These are phyloP conservation scores for Nixonia krombeini DNA, from an alignment of 1,140 invertebrate species.

Conservation along the genomic window DNA sequence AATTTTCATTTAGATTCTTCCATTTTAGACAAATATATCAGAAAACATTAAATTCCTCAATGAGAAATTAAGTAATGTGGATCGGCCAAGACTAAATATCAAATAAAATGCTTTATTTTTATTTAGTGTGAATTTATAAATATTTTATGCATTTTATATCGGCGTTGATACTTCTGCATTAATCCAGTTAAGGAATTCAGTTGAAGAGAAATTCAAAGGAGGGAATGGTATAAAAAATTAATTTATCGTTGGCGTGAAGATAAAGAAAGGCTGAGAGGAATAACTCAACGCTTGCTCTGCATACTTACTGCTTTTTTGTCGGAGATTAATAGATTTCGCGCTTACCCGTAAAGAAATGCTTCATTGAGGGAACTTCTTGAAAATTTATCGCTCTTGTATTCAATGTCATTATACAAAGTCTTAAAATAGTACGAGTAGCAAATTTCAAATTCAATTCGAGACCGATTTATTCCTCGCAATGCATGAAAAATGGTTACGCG, in stretches of 20 bases:
- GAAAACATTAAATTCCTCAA: too few species aligned
- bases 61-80: too few species aligned
- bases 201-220: too few species aligned
- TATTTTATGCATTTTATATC: too few species aligned
- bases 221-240: slow-evolving; percentile 1
- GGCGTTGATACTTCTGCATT: too few species aligned
- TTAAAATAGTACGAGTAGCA: too few species aligned
- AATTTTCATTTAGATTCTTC: too few species aligned
- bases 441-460: background rate
- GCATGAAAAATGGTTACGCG: background rate
- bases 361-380: background rate
- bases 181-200: too few species aligned
- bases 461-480: background rate
- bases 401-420: background rate
- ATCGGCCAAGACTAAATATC: too few species aligned
- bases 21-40: too few species aligned
- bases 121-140: too few species aligned
- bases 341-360: background rate
- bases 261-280: slow-evolving; percentile 14
- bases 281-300: slow-evolving; percentile 9
- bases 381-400: slow-evolving; percentile 1
- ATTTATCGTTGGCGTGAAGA: slow-evolving; percentile 2
- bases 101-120: too few species aligned
- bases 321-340: slow-evolving; percentile 14
- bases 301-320: slow-evolving; percentile 12